Percentiles rank a stretch among this genome's conserved stretches.
Conservation (phyloP, 2,797 vertebrate species). For the Oreochromis grahami region DNA sequence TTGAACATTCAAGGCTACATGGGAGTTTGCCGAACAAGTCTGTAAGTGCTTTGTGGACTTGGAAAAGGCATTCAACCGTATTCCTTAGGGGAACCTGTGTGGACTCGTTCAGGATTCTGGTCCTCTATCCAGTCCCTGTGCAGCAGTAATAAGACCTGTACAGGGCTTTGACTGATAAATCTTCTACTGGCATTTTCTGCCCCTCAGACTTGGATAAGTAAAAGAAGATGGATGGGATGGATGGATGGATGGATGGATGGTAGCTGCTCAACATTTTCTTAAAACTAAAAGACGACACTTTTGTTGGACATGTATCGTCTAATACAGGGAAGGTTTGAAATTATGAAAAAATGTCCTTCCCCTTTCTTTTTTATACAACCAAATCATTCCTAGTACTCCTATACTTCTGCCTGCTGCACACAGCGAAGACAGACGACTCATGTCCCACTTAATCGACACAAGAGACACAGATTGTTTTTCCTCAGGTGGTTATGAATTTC, state of each 20-base stretch:
- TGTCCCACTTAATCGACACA: constrained; percentile 62
- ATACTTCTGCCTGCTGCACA: constrained; percentile 51
- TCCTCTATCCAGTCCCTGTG: background rate
- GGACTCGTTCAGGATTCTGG: background rate
- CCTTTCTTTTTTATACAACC: background rate
- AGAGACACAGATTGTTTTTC: constrained; percentile 66
- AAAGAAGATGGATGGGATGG: background rate
- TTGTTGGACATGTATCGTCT: background rate
- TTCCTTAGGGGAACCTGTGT: background rate
- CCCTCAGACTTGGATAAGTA: background rate
- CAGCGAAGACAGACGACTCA: constrained; percentile 49
- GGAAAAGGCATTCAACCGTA: accelerated
- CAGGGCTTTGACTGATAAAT: background rate
- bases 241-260: background rate
- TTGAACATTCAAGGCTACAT: background rate
- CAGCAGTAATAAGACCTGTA: background rate
- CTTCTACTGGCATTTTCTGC: background rate
- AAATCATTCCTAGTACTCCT: constrained; percentile 15
- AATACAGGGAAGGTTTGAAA: background rate
- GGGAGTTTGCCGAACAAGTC: accelerated
- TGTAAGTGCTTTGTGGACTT: background rate
- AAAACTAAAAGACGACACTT: background rate
- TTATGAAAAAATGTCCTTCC: background rate
- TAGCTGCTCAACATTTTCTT: background rate
- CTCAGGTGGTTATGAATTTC: constrained; percentile 67